These are phyloP conservation scores for Alexandromys fortis DNA, from an alignment of 2,113 vertebrate genomes.

Conservation along the genomic window DNA sequence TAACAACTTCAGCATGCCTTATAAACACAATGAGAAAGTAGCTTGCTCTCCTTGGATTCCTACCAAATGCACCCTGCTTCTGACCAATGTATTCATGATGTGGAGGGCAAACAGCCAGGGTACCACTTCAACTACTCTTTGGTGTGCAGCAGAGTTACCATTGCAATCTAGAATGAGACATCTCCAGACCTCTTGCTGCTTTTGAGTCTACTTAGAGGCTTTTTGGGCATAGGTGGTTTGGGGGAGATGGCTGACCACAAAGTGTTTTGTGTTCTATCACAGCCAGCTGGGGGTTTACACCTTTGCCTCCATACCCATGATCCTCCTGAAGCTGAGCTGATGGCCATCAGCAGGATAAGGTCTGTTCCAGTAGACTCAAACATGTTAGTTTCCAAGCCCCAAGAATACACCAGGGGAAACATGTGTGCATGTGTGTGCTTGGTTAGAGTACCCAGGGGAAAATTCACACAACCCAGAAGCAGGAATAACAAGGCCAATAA, in stretches of 20 bases:
- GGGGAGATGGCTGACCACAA: neutral
- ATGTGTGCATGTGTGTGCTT: accelerated
- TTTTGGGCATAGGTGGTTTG: neutral
- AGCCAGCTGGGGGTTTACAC: neutral
- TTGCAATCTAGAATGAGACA: neutral
- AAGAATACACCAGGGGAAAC: too few species aligned
- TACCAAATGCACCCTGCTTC: neutral
- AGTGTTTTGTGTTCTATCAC: neutral
- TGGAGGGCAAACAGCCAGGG: accelerated
- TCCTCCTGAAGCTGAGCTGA: neutral
- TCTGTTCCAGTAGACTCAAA: neutral
- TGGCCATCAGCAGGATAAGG: neutral
- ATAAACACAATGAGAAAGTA: neutral
- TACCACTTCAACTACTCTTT: accelerated
- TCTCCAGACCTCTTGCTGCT: neutral
- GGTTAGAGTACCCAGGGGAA: accelerated
- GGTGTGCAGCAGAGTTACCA: accelerated
- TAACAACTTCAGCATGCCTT: neutral
- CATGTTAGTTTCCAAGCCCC: too few species aligned
- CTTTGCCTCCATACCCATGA: neutral
- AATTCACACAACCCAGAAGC: neutral
- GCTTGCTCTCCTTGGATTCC: neutral
- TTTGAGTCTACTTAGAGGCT: neutral
- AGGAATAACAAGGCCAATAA: neutral
- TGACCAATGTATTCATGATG: neutral